Conservation (phyloP, 2,113 vertebrate species). For the Urocitellus parryii region DNA sequence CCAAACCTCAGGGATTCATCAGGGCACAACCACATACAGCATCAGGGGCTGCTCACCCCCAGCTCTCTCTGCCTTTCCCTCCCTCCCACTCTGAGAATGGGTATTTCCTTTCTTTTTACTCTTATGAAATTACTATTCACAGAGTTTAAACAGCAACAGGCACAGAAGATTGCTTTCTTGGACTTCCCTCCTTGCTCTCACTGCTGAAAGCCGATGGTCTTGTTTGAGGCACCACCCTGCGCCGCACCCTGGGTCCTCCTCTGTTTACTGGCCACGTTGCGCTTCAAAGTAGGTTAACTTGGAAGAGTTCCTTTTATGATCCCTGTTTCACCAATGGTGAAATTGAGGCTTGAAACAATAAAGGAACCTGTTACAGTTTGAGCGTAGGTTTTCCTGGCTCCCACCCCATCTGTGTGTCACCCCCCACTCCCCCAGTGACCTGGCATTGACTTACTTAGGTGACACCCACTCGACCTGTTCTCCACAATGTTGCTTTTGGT, state of each 20-base stretch:
- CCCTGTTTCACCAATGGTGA: background rate
- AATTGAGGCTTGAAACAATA: background rate
- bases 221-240: background rate
- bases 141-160: background rate
- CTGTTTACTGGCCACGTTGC: background rate
- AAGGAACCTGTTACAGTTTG: background rate
- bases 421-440: background rate
- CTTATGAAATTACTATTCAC: background rate
- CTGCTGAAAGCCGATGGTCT: background rate
- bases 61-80: background rate
- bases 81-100: background rate
- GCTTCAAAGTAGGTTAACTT: background rate
- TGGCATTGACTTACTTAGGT: background rate
- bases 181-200: background rate
- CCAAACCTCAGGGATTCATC: background rate
- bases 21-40: background rate
- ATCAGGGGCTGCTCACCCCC: rapidly evolving
- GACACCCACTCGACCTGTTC: background rate
- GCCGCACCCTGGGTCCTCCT: background rate
- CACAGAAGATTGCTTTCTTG: background rate
- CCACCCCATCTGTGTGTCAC: background rate
- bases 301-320: background rate
- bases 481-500: background rate
- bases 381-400: background rate
- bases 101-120: background rate